Conservation (phyloP, 2,113 vertebrate species). For the Charadrius vociferus region DNA sequence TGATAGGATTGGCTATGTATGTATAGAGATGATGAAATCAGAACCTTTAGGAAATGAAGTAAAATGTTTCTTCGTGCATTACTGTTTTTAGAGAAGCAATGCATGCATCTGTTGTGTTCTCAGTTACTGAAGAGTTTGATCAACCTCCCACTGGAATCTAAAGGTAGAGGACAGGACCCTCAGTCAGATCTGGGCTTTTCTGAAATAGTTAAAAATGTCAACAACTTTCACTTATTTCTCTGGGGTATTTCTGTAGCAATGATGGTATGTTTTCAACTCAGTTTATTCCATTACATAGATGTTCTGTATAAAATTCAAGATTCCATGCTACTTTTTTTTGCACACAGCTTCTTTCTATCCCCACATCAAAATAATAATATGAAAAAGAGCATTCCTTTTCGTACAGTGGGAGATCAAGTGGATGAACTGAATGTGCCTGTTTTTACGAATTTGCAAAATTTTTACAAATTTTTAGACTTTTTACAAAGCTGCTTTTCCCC, state of each 20-base stretch:
- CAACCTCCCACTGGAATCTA: not conserved
- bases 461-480: not conserved
- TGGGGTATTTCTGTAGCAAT: not conserved
- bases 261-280: not conserved
- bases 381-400: not conserved
- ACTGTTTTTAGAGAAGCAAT: not conserved
- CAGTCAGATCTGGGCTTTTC: not conserved
- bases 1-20: not conserved
- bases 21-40: not conserved
- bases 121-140: not conserved
- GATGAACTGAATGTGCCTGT: not conserved
- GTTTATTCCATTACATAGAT: not conserved
- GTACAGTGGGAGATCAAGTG: not conserved
- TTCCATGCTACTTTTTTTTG: not conserved
- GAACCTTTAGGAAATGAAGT: not conserved
- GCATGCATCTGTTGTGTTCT: not conserved
- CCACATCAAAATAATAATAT: not conserved
- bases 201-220: not conserved
- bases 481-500: not conserved
- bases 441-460: too few species aligned
- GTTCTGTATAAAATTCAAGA: not conserved
- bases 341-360: not conserved
- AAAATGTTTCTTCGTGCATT: not conserved
- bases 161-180: not conserved
- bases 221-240: not conserved